Conservation (phyloP, 2,888 invertebrate species). For the Argyresthia albistria region DNA sequence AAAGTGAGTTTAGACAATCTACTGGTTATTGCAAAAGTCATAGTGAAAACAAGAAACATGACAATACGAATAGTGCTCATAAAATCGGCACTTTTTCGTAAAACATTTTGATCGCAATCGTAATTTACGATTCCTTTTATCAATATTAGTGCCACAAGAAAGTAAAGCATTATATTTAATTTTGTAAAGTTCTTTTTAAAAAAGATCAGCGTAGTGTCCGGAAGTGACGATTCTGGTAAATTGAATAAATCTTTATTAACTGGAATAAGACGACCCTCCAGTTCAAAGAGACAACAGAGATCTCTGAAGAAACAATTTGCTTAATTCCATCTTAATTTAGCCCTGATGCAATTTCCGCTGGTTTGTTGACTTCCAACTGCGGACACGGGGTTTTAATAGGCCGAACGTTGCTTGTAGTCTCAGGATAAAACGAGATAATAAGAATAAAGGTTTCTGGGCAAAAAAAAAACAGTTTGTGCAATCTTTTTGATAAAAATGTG, state of each 20-base stretch:
- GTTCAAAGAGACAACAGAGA: constrained; percentile 2
- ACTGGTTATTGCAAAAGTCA: too few species aligned
- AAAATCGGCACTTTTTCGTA: too few species aligned
- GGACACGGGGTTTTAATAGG: constrained; percentile 5
- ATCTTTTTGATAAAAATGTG: too few species aligned
- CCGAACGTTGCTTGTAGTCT: constrained; percentile 38
- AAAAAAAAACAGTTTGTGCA: not conserved
- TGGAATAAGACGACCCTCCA: too few species aligned
- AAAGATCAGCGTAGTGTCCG: not conserved
- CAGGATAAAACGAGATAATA: constrained; percentile 50
- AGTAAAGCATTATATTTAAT: too few species aligned
- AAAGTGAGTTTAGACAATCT: not conserved
- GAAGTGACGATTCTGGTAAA: not conserved
- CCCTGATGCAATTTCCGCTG: constrained; percentile 8
- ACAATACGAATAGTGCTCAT: too few species aligned
- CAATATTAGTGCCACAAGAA: too few species aligned
- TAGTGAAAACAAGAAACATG: too few species aligned
- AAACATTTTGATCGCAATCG: too few species aligned
- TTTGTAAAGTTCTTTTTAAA: not conserved
- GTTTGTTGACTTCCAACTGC: not conserved
- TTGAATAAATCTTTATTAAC: too few species aligned
- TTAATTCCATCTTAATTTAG: constrained; percentile 51
- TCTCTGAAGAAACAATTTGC: constrained; percentile 30
- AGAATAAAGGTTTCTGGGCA: not conserved
- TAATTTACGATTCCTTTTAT: too few species aligned